A percentile compares a stretch with the other conserved stretches of the same genome.
phyloP scores from a whole-genome alignment of 2,888 invertebrate genomes.

The Theretra japonica region DNA sequence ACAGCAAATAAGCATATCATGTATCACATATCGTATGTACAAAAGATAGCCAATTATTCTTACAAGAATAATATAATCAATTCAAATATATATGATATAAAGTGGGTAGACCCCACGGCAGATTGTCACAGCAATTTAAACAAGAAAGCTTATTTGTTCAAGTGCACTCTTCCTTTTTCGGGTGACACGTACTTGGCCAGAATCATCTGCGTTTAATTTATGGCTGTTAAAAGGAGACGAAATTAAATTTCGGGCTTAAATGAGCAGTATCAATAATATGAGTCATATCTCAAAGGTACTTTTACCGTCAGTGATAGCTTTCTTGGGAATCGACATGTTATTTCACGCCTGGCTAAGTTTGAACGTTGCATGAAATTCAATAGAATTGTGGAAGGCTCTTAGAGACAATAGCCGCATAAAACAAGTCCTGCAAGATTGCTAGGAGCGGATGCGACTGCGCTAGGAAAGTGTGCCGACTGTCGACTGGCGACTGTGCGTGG shows the following conservation, averaged over 20 bases:
- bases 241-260: slow-evolving; percentile 34
- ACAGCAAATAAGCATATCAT: no score
- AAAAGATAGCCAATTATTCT: no score
- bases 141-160: slow-evolving; percentile 68
- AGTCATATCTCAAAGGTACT: background rate
- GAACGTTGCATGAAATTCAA: background rate
- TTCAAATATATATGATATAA: background rate
- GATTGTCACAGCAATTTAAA: slow-evolving; percentile 52
- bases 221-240: slow-evolving; percentile 6
- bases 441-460: slow-evolving; percentile 62
- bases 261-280: background rate
- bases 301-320: background rate
- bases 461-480: slow-evolving; percentile 73
- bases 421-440: slow-evolving; percentile 59
- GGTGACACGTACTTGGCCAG: slow-evolving; percentile 48
- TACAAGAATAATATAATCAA: no score
- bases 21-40: no score
- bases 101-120: background rate
- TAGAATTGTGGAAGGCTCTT: background rate
- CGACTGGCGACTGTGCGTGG: slow-evolving; percentile 37
- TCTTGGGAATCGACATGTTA: background rate
- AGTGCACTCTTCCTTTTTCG: slow-evolving; percentile 68
- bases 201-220: slow-evolving; percentile 33
- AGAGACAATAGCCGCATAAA: slow-evolving; percentile 56
- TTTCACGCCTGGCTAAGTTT: background rate